phyloP scores from a whole-genome alignment of 2,113 vertebrate genomes.

The Candoia aspera region DNA sequence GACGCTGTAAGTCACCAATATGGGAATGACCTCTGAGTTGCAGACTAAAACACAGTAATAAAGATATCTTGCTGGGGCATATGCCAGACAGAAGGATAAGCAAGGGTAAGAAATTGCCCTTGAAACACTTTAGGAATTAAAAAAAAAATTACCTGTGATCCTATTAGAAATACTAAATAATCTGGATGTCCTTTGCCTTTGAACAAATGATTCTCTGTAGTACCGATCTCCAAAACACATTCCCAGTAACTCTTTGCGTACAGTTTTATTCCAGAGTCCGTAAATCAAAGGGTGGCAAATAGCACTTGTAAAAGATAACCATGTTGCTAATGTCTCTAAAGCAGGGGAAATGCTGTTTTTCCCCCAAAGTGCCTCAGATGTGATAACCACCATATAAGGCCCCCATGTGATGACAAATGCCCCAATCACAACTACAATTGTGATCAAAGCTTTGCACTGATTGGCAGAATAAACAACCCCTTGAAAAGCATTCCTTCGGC shows the following conservation, averaged over 20 bases:
- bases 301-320: constrained; percentile 94
- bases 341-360: constrained; percentile 85
- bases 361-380: constrained; percentile 91
- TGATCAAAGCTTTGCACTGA: constrained; percentile 96
- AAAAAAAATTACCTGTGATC: constrained; percentile 85
- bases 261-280: constrained; percentile 98
- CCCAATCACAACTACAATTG: constrained; percentile 94
- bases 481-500: constrained; percentile 80
- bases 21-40: too few species aligned
- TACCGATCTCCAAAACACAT: constrained; percentile 97
- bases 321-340: constrained; percentile 91
- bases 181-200: constrained; percentile 84
- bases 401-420: constrained; percentile 94
- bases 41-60: too few species aligned
- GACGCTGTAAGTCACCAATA: too few species aligned
- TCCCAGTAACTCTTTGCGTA: constrained; percentile 93
- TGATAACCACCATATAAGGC: constrained; percentile 91
- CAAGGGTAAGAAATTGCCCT: too few species aligned
- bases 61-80: too few species aligned
- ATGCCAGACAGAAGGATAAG: too few species aligned
- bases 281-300: constrained; percentile 96
- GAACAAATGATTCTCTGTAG: constrained; percentile 91
- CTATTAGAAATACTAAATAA: constrained; percentile 98
- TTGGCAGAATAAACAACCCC: constrained; percentile 92
- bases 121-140: neutral